Conservation (phyloP, 2,888 invertebrate genomes). For the Cotesia congregata region DNA sequence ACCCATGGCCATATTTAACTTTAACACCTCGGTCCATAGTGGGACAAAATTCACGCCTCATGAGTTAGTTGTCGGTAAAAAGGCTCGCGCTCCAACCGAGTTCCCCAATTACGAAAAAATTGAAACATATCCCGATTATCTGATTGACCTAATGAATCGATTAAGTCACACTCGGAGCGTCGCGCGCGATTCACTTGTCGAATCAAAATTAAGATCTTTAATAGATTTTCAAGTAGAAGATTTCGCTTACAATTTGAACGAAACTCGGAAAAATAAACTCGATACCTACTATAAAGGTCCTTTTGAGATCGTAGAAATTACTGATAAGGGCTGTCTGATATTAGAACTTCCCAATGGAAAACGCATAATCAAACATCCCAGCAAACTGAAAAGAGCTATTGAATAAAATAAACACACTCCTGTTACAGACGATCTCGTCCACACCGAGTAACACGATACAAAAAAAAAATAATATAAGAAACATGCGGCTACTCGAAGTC, state of each 20-base stretch:
- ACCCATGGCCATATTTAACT: too few relatives aligned
- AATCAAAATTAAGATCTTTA: neutral
- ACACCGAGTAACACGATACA: too few relatives aligned
- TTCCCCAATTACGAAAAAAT: too few relatives aligned
- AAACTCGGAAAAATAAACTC: constrained; percentile 23
- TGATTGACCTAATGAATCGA: neutral
- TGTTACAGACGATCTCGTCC: too few relatives aligned
- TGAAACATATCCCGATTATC: neutral
- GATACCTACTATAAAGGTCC: constrained; percentile 18
- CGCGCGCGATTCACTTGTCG: neutral
- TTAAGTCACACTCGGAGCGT: neutral
- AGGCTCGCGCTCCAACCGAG: too few relatives aligned
- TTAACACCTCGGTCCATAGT: too few relatives aligned
- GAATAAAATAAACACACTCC: too few relatives aligned
- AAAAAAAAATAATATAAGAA: too few relatives aligned
- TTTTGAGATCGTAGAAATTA: constrained; percentile 24
- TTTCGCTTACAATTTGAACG: constrained; percentile 23
- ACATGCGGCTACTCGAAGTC: too few relatives aligned
- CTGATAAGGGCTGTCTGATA: neutral
- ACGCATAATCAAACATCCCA: neutral
- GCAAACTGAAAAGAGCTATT: neutral
- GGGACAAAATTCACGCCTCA: too few relatives aligned
- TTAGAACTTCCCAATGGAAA: neutral
- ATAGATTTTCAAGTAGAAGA: neutral
- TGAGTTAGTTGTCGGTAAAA: too few relatives aligned